Percentiles rank a stretch among this genome's conserved stretches.
Conservation (phyloP, 1,140 invertebrate species). For the Brachionus rotundiformis region DNA sequence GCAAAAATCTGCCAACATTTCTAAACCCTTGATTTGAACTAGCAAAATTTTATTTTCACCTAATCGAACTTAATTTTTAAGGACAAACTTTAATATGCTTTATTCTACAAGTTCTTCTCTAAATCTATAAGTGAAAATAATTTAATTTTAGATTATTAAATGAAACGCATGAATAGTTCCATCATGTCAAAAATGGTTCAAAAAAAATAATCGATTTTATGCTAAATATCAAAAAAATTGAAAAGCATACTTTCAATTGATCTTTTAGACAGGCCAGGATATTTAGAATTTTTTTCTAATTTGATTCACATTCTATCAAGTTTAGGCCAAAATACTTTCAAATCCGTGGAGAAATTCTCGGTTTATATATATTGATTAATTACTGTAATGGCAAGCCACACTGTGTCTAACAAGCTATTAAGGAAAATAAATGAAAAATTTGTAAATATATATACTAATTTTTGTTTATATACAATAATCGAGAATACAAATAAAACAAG, state of each 20-base stretch:
- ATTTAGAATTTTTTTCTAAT: not conserved
- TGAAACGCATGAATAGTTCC: not conserved
- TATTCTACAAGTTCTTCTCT: not conserved
- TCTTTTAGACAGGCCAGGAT: not conserved
- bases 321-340: not conserved
- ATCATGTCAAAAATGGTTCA: not conserved
- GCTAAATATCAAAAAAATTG: not conserved
- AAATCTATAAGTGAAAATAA: not conserved
- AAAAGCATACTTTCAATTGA: not conserved
- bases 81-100: not conserved
- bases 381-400: slow-evolving; percentile 11
- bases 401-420: not conserved
- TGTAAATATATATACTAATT: slow-evolving; percentile 43
- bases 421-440: not conserved
- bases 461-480: slow-evolving; percentile 40
- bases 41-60: too few species aligned
- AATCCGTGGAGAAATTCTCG: not conserved
- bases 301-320: not conserved
- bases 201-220: not conserved
- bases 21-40: too few species aligned
- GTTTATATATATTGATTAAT: slow-evolving; percentile 18
- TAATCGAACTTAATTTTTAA: not conserved
- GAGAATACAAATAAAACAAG: slow-evolving; percentile 18
- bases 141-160: not conserved
- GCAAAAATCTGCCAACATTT: too few species aligned